Evolutionary conservation across 2,888 invertebrate genomes (phyloP).

Genomic region (Caenorhabditis doughertyi): DNA sequence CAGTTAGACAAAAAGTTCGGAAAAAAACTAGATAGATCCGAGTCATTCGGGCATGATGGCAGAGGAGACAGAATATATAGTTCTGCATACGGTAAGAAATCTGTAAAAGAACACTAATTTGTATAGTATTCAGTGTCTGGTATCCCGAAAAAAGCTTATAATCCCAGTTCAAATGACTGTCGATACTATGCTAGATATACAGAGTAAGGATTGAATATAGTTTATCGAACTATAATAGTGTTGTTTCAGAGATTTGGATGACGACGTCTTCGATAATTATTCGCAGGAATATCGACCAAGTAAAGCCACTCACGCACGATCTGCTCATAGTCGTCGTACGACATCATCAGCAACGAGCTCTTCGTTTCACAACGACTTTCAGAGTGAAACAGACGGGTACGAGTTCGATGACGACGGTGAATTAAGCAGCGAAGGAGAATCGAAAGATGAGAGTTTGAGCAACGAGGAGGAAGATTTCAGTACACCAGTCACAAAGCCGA

Average conservation of each 20-base stretch:
- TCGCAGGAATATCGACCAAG: background rate
- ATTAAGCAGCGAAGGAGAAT: background rate
- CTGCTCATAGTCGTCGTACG: background rate
- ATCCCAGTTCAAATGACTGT: background rate
- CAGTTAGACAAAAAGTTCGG: slow-evolving; percentile 39
- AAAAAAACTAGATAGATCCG: background rate
- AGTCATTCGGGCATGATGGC: background rate
- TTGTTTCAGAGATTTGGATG: slow-evolving; percentile 11
- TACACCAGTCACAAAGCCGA: too few relatives aligned
- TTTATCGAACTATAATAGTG: background rate
- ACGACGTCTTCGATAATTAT: slow-evolving; percentile 18
- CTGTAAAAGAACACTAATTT: background rate
- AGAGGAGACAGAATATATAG: slow-evolving; percentile 6
- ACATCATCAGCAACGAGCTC: slow-evolving; percentile 5
- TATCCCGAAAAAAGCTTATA: background rate
- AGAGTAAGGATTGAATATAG: background rate
- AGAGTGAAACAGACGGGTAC: slow-evolving; percentile 1
- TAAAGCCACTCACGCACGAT: background rate
- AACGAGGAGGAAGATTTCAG: background rate
- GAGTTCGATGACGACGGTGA: slow-evolving; percentile 3
- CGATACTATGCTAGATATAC: background rate
- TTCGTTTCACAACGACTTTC: background rate
- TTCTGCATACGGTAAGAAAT: background rate
- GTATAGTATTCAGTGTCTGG: slow-evolving; percentile 18
- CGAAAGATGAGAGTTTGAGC: background rate